Base-by-base conservation (phyloP, 2,888 invertebrate species). In the Nomada ferruginata region DNA sequence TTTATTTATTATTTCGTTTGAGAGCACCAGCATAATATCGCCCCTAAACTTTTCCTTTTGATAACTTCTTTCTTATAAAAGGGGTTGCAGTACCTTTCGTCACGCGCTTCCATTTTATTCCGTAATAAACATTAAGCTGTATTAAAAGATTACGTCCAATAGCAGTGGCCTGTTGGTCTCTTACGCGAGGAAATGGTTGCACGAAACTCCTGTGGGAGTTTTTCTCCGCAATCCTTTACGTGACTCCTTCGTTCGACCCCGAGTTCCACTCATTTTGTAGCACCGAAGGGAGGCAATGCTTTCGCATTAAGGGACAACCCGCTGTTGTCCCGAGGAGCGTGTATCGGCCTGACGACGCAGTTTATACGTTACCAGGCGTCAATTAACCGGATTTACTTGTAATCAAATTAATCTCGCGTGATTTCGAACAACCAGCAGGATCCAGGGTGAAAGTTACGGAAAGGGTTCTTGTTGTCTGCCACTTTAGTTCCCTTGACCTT, bases 131-230 rank as follows among this genome's bases (percentile, higher is more conserved):
- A 75, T 72, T 64, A 74, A 82, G 76, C 82, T 70, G 87, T 88
- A 92, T 91, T 91, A 91, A 91, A 91, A 90, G 91, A 90, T 91
- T 91, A 90, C 84, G 75, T 89, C 86, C 90, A 88, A 89, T 91
- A 91, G 89, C 88, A 83, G 78, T 73, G 68, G 61, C 57, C 15
- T 75, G 63, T 57, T 78, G 72, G 75, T 78, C 60, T 82, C 69
- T 83, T 81, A 86, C 85, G 85, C 80, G 84, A 87, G 85, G 57
- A 70, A 75, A 78, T 55, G 73, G 75, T 61, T 66, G 72, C 84
- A 73, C 79, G 84, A 74, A 82, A 87, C 88, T 89, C 89, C 89
- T 83, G 68, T 68, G 89, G 89, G 89, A 90, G 87, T 90, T 89
- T 86, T 84, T 83, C n/a, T 4, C 47, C 59, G 88, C 90, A 90